Base-by-base conservation (phyloP, 2,113 vertebrate genomes). In the Sinocyclocheilus maitianheensis region DNA sequence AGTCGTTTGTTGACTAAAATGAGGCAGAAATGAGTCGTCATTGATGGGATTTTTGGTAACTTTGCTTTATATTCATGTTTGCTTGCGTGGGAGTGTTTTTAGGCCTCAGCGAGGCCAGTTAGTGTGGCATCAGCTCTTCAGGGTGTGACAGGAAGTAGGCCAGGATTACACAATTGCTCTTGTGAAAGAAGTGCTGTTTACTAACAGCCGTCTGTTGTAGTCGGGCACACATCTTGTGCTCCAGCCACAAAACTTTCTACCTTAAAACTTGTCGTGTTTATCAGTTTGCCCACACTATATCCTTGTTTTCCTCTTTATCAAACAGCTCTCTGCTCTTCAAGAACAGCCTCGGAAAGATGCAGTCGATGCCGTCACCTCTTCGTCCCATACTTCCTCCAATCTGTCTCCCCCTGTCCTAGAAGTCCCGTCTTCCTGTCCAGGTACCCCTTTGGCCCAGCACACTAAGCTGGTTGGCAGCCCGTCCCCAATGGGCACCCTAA, bases 321-420 rank as follows among this genome's bases (percentile, higher is more conserved):
- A 43, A 30, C 90, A 96, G 90, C 3, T 92, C 77, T 94, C 91
- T 11, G 87, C 92, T 89, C 93, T 90, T 40, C 94, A 97, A 94
- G 98, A 99, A 87, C 95, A 95, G 65, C 95, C 96, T 79, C 94
- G 94, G 30, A 97, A 94, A 88, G 97, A 99, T 34, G 94, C 90
- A 0, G 79, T 89, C 0, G 97, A 98, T 24, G 30, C 81, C 0
- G 6, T 63, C 20, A 72, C 91, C 22, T 62, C 85, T 1, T 40
- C 90, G 0, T 63, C 88, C 0, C 48, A 91, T 6, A 76, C 89
- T 0, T 81, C 85, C 0, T 87, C 93, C 34, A 26, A 88, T 46
- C 81, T 88, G 1, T 20, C 87, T 0, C 34, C 92, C 0, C 5
- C 90, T 2, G 71, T 90, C 18, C 43, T 76, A 90, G 94, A 91